phyloP scores from a whole-genome alignment of 2,113 vertebrate species.

The Alosa alosa region DNA sequence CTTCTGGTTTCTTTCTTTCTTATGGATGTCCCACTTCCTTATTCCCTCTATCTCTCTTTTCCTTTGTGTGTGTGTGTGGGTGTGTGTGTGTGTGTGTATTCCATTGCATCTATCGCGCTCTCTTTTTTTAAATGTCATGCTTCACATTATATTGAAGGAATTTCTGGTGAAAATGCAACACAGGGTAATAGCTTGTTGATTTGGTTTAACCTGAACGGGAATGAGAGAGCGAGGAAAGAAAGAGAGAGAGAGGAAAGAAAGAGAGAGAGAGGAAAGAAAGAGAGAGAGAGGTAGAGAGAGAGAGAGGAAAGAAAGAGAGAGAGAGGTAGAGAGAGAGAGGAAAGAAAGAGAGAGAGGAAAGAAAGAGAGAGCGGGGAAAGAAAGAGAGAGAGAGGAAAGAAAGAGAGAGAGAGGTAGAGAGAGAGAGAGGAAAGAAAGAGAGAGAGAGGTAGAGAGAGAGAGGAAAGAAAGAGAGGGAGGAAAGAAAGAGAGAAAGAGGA shows the following conservation, averaged over 20 bases:
- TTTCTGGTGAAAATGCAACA: too few relatives aligned
- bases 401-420: neutral
- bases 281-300: neutral
- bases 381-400: conserved; percentile 10
- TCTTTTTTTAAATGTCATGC: too few relatives aligned
- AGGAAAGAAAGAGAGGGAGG: too few relatives aligned
- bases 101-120: too few relatives aligned
- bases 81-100: neutral
- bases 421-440: neutral
- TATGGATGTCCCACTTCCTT: too few relatives aligned
- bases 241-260: too few relatives aligned
- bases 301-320: neutral
- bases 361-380: conserved; percentile 14
- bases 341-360: conserved; percentile 27
- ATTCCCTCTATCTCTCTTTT: too few relatives aligned
- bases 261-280: conserved; percentile 34
- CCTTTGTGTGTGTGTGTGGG: neutral
- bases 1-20: too few relatives aligned
- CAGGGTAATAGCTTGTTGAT: too few relatives aligned
- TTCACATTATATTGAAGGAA: too few relatives aligned
- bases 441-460: conserved; percentile 17
- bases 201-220: conserved; percentile 44
- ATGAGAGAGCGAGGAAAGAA: too few relatives aligned
- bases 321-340: neutral
- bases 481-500: conserved; percentile 18